These are phyloP conservation scores for Talpa occidentalis DNA, from an alignment of 2,113 vertebrate genomes.

Conservation along the genomic window DNA sequence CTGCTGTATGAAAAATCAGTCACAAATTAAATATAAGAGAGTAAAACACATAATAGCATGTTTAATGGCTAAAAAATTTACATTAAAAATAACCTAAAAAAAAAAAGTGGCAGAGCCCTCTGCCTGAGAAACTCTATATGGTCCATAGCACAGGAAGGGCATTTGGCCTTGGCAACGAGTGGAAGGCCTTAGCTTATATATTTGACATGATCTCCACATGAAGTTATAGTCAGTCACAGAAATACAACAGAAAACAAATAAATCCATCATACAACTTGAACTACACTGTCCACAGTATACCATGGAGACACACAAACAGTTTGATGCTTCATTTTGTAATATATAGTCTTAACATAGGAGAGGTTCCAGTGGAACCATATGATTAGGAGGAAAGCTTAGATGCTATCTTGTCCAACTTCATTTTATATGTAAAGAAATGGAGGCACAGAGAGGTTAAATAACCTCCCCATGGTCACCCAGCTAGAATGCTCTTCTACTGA, in stretches of 20 bases:
- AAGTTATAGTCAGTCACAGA: neutral
- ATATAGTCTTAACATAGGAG: neutral
- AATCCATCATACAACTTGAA: neutral
- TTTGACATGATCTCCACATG: neutral
- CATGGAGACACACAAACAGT: neutral
- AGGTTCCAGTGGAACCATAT: neutral
- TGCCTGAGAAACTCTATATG: neutral
- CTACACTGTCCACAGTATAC: neutral
- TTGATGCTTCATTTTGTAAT: neutral
- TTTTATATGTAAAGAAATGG: neutral
- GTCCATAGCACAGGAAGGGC: neutral
- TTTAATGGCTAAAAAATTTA: neutral
- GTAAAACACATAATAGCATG: neutral
- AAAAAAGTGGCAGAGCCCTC: neutral
- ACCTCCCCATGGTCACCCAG: neutral
- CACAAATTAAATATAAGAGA: neutral
- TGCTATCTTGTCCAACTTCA: neutral
- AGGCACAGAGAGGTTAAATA: neutral
- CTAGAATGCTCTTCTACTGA: neutral
- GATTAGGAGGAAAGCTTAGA: neutral
- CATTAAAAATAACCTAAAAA: neutral
- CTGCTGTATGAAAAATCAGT: neutral
- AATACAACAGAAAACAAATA: neutral
- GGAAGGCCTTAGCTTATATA: neutral
- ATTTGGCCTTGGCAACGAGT: neutral